Evolutionary conservation across 2,888 invertebrate genomes (phyloP).

Genomic region (Schizaphis graminum): DNA sequence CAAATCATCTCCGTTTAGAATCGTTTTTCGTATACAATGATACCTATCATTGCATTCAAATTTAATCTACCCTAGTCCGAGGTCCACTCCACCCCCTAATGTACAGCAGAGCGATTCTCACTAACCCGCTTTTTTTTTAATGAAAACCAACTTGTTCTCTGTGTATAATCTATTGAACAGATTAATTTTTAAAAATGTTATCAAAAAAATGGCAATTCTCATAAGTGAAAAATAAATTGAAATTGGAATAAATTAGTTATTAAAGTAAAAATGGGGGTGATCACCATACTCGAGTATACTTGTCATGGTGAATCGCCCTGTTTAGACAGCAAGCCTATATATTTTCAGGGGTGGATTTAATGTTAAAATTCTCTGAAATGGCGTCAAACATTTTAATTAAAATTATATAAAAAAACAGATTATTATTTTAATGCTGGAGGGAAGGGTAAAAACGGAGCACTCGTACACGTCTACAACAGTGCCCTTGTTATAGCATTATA

Average conservation of each 20-base stretch:
- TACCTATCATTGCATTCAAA: too few species aligned
- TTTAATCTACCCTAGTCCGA: too few species aligned
- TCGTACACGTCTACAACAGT: neutral
- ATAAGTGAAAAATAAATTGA: neutral
- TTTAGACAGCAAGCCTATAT: neutral
- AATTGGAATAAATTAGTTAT: neutral
- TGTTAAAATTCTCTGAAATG: neutral
- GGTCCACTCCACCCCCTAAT: too few species aligned
- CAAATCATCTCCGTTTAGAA: too few species aligned
- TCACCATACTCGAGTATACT: too few species aligned
- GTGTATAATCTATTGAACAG: neutral
- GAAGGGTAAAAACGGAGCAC: neutral
- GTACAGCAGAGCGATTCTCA: too few species aligned
- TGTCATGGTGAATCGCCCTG: neutral
- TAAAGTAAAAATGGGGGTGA: neutral
- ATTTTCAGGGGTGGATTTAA: neutral
- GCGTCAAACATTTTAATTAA: neutral
- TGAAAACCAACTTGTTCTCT: neutral
- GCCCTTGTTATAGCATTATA: neutral
- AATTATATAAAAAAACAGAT: neutral
- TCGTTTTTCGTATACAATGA: too few species aligned
- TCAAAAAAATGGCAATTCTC: neutral
- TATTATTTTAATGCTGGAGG: neutral
- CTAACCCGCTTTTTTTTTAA: too few species aligned
- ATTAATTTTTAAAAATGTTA: neutral